Percentiles rank a stretch among this genome's conserved stretches.
Conservation (phyloP, 2,797 vertebrate species). For the Rhadinocentrus ornatus region DNA sequence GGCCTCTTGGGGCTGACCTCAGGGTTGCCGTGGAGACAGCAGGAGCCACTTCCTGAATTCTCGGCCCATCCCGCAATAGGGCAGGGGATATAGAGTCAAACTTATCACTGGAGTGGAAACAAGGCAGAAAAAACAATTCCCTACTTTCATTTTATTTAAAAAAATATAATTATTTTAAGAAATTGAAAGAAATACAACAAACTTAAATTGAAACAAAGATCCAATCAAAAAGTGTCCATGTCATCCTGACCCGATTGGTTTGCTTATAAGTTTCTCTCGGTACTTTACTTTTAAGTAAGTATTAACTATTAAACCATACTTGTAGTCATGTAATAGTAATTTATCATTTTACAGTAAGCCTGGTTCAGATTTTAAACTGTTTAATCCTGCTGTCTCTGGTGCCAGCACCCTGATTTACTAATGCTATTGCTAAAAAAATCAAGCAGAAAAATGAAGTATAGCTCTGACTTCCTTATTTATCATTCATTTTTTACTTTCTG, state of each 20-base stretch:
- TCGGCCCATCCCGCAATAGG: slow-evolving; percentile 62
- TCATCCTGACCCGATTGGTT: not conserved
- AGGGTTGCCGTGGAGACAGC: slow-evolving; percentile 76
- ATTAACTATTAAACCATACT: not conserved
- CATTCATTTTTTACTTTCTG: not conserved
- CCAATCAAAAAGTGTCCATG: not conserved
- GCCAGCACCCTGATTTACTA: not conserved
- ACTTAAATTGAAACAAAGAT: not conserved
- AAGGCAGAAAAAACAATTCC: slow-evolving; percentile 15
- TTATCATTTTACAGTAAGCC: not conserved
- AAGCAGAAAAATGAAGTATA: not conserved
- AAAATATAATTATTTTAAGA: slow-evolving; percentile 12
- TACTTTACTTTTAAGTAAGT: not conserved
- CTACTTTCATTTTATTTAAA: slow-evolving; percentile 7
- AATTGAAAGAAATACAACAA: not conserved
- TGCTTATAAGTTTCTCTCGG: not conserved
- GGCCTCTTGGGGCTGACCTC: slow-evolving; percentile 70
- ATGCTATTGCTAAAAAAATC: not conserved
- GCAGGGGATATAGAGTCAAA: slow-evolving; percentile 33
- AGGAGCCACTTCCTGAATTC: slow-evolving; percentile 80
- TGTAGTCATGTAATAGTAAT: not conserved
- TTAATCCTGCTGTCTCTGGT: too few species aligned
- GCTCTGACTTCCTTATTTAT: not conserved
- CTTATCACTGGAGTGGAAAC: slow-evolving; percentile 28
- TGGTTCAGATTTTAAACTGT: not conserved